phyloP scores from a whole-genome alignment of 2,797 vertebrate genomes.

The Gobio occitaniae region DNA sequence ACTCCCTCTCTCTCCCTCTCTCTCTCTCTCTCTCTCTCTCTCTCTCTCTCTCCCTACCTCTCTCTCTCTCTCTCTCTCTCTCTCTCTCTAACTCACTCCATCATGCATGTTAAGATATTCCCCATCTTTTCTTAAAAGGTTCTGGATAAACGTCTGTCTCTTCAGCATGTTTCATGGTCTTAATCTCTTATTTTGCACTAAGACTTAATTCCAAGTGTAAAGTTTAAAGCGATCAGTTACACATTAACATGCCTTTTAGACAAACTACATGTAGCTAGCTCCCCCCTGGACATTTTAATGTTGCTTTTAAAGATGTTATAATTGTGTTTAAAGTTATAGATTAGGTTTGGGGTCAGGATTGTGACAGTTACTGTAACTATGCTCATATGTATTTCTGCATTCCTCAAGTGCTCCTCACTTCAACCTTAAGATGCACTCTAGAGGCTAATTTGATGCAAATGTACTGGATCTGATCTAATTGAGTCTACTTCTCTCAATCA shows the following conservation, averaged over 20 bases:
- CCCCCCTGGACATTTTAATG: background rate
- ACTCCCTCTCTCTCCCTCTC: background rate
- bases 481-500: background rate
- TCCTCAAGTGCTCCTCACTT: background rate
- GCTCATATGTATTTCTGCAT: background rate
- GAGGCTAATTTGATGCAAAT: conserved; percentile 32
- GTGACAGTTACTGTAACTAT: background rate
- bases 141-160: conserved; percentile 33
- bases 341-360: conserved; percentile 11
- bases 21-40: background rate
- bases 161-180: conserved; percentile 5
- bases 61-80: background rate
- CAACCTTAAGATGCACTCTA: conserved; percentile 19
- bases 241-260: conserved; percentile 19
- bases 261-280: background rate
- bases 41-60: background rate
- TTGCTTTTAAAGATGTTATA: conserved; percentile 8
- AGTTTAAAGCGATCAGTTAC: conserved; percentile 7
- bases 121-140: background rate
- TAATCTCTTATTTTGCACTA: conserved; percentile 36
- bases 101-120: background rate
- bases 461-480: conserved; percentile 22
- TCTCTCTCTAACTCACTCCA: background rate
- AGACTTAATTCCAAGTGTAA: conserved; percentile 20
- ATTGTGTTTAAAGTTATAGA: background rate